Base-by-base conservation (phyloP, 2,797 vertebrate species). In the Pangasius sanitwongsei region DNA sequence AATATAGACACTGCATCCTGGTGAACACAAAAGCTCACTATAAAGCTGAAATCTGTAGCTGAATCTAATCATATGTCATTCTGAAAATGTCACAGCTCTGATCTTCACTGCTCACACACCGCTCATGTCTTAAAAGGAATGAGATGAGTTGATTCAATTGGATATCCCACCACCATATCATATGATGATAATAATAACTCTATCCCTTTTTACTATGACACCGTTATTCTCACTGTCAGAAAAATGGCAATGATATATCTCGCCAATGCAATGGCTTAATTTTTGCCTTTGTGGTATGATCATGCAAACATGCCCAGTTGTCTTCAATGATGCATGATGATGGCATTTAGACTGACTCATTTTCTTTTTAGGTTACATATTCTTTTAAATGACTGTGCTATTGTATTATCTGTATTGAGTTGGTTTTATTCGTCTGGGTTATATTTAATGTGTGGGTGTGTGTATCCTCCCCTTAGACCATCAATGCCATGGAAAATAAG, bases 401-500 rank as follows among this genome's bases (percentile, higher is more conserved):
- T 69, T 67, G 70, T 50, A 41, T 85, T 67, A 61, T 18, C 16
- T 80, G 13, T 70, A 31, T 77, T 18, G 12, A 41, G 53, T 25
- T 3, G 23, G 20, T 25, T 77, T 50, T 63, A 59, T 74, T 57
- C 16, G 25, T 34, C 25, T 25, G 15, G 20, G 8, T 67, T 84
- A 15, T 72, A 61, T 83, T 78, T 67, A 67, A 50, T 44, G 4
- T 88, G 50, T 72, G 20, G 72, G 84, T 67, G 57, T 83, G 31
- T 72, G 25, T 63, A 44, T 83, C n/a, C 20, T 86, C 4, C 84
- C 83, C 86, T 61, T 90, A 99, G 99, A 99, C 98, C 95, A 98
- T 99, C 95, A 99, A 99, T 93, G 99, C 99, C 53, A 98, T 99
- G 99, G 98, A 99, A 94, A 99, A 98, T 1, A 99, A 99, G 95